These are phyloP conservation scores for Phrynocephalus vlangalii DNA, from an alignment of 2,797 vertebrate genomes.

Conservation along the genomic window DNA sequence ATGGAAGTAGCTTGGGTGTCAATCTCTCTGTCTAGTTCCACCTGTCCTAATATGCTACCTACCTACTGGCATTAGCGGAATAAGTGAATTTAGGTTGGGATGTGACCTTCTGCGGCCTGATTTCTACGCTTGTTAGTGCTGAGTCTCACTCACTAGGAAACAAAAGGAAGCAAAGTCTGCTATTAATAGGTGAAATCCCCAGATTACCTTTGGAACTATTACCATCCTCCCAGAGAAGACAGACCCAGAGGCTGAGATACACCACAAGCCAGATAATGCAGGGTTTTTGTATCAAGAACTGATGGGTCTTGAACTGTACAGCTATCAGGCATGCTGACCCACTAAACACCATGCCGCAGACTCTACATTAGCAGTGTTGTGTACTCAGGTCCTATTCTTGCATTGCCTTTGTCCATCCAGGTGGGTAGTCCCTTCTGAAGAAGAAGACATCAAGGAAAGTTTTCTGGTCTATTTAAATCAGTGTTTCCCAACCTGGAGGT, in stretches of 20 bases:
- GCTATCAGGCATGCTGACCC: too few relatives aligned
- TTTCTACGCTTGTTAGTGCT: not conserved
- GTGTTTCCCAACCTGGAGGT: too few relatives aligned
- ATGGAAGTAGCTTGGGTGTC: too few relatives aligned
- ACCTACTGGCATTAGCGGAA: too few relatives aligned
- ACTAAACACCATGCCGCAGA: too few relatives aligned
- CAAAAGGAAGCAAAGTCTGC: not conserved
- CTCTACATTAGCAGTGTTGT: too few relatives aligned
- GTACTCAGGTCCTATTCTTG: too few relatives aligned
- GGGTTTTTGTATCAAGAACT: not conserved
- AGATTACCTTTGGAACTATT: not conserved
- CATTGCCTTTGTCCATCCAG: too few relatives aligned
- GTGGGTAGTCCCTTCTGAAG: too few relatives aligned
- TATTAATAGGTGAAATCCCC: not conserved
- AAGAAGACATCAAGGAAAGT: too few relatives aligned
- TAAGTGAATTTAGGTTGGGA: not conserved
- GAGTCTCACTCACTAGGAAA: not conserved
- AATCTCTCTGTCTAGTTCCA: not conserved
- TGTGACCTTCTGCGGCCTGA: not conserved
- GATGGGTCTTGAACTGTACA: not conserved
- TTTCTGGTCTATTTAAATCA: too few relatives aligned
- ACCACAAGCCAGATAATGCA: not conserved
- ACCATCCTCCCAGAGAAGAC: not conserved
- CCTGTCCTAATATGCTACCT: not conserved
- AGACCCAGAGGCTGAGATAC: not conserved